Evolutionary conservation across 2,797 vertebrate genomes (phyloP), one percentile per base, ranked within the genome.

Genomic region (Lacerta viridis): DNA sequence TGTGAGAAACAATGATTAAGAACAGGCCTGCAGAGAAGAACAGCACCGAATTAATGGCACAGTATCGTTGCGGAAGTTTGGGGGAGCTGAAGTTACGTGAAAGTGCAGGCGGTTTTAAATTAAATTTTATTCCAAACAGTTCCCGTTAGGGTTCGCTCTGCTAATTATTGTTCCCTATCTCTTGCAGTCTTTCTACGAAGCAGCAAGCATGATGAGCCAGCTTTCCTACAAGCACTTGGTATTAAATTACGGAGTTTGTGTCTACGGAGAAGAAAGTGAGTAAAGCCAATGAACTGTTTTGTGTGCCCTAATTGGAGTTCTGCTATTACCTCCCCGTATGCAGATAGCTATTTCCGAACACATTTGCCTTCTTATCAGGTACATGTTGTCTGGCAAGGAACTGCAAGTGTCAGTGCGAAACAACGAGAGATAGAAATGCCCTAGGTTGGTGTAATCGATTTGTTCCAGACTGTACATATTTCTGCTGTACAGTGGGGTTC

Each of bases 151-250:
- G 74, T 90, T 90, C n/a, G 84, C 77, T 93, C 91, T 76, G 71
- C 13, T 80, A 41, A 41, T 90, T 71, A n/a, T 85, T 92, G 27
- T 94, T 85, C 66, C 88, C 61, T 61, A 83, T 92, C 80, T 69
- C 71, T 90, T 90, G 27, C 92, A 99, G 99, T 99, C 98, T 0
- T 99, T 99, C 96, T 99, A 98, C 95, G 99, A 99, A 96, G 99
- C 99, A 55, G 99, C 99, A 94, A 99, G 99, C 94, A 99, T 99
- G 98, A 99, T 99, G 99, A 99, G 98, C 94, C 99, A 99, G 93
- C 97, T 99, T 80, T 98, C 98, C 92, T 98, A 99, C 94, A 99
- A 98, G 94, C 98, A 99, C 95, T 93, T 99, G 92, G 97, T 99
- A 88, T 97, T 99, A 94, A 99, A 98, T 96, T 99, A 98, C 66